Evolutionary conservation across 2,113 vertebrate genomes (phyloP), one percentile per base, ranked within the genome.

Genomic region (Mastomys coucha): DNA sequence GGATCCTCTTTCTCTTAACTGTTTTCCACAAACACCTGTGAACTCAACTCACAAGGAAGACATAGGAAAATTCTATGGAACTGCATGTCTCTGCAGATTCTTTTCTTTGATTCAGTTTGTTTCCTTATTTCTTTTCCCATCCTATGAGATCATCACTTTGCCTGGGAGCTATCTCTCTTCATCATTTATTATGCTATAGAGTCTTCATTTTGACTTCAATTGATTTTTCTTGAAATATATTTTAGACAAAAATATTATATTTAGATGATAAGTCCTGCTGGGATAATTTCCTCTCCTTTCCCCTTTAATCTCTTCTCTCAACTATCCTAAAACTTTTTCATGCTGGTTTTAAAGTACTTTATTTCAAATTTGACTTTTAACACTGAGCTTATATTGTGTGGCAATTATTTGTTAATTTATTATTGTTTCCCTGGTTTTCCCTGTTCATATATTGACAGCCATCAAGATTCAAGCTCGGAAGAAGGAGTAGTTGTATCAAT

Each of bases 311-410:
- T 42, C 56, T 22, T 31, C 26, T 33, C 63, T 67, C 17, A 33
- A 7, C 5, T 67, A 49, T 7, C 42, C 20, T 67, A 67, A 67
- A 20, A 33, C 14, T 49, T 45, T 28, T 45, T 33, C 28, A 28
- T 70, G 20, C 9, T 87, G 67, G 36, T 42, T 95, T 81, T 51
- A 72, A 1, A 56, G 24, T 17, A 16, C 81, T 93, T 75, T 81
- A 72, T 72, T 80, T 88, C 58, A 63, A 86, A 86, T 56, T 19
- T 76, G 31, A 22, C 65, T 85, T 81, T 93, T 95, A 75, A 75
- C 16, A 31, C 24, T 70, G 49, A 63, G 77, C 8, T 91, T 86
- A 60, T 89, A 78, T 80, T 69, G 86, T 58, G 36, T 4, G 1
- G 63, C 17, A 36, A 77, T 31, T n/a, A 73, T 58, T 58, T 72